Evolutionary conservation across 2,888 invertebrate genomes (phyloP), one percentile per base, ranked within the genome.

Genomic region (Blastobasis lacticolella): DNA sequence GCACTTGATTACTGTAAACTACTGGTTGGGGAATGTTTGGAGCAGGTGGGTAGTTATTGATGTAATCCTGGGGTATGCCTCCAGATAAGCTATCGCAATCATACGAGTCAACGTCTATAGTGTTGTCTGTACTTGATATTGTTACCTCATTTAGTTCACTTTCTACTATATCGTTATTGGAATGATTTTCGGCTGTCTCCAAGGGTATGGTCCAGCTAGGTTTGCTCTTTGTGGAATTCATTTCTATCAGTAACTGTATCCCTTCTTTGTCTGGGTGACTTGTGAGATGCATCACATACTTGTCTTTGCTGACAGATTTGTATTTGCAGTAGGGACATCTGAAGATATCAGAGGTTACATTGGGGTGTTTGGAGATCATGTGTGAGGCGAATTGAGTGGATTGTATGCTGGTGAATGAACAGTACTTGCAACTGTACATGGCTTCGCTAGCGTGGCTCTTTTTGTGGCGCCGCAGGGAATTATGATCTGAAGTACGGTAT

Each of bases 351-450:
- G 88, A 88, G 38, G 91, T 88, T 55, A 90, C 74, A 37, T 91
- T 92, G 0, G 95, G 94, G 76, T 96, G 96, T 69, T 94, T 94
- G 50, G 92, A 92, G 62, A 92, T 91, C 69, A 96, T 88, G 71
- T 96, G 96, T 23, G 91, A 87, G 64, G 95, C 93, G 73, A 94
- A 94, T 0, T 93, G 90, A 5, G 92, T 93, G 51, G 95, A 94
- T 74, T 95, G 94, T 60, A 96, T 95, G 62, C 94, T 92, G 8
- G 92, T 91, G 75, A 95, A 96, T 0, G 92, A 89, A 67, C 96
- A 96, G 68, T 92, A 91, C 46, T 92, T 91, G 69, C 96, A 96
- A 60, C 92, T 91, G 78, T 96, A 96, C 0, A 91, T 91, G 63
- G 91, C 92, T 48, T 92, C 90, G 10, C 94, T 94, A 5, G 93